Conservation (phyloP, 2,113 vertebrate genomes). For the Pluvialis apricaria region DNA sequence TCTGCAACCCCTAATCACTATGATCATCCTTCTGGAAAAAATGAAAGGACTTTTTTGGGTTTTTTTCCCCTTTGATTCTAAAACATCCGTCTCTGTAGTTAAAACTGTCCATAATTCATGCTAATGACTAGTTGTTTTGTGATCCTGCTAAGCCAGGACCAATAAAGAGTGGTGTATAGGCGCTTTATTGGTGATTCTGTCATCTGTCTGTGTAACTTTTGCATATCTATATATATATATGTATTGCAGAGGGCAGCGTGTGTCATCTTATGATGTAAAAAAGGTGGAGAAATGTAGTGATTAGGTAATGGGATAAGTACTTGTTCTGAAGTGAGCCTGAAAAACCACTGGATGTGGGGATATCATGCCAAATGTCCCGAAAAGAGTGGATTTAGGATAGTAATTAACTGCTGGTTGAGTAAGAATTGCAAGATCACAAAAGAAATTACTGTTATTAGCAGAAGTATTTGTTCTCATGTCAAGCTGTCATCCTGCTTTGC, state of each 20-base stretch:
- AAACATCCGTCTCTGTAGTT: not conserved
- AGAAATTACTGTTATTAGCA: slow-evolving; percentile 53
- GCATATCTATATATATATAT: not conserved
- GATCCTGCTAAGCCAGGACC: not conserved
- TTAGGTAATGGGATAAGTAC: not conserved
- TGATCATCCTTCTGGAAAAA: not conserved
- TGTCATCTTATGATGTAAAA: not conserved
- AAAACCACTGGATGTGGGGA: not conserved
- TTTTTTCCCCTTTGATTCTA: not conserved
- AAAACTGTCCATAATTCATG: not conserved
- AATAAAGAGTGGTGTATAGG: not conserved
- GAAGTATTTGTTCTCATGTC: not conserved
- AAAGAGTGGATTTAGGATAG: not conserved
- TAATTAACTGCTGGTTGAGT: slow-evolving; percentile 37
- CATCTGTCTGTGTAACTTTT: not conserved
- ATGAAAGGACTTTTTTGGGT: not conserved
- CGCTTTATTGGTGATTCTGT: not conserved
- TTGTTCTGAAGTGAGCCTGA: not conserved
- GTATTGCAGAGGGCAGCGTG: not conserved
- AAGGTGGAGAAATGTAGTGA: not conserved
- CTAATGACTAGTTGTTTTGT: not conserved
- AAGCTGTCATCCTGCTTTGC: not conserved
- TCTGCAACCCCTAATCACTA: not conserved
- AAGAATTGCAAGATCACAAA: slow-evolving; percentile 28
- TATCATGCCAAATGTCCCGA: not conserved